Evolutionary conservation across 2,888 invertebrate genomes (phyloP).

Genomic region (Ormyrus labotus): DNA sequence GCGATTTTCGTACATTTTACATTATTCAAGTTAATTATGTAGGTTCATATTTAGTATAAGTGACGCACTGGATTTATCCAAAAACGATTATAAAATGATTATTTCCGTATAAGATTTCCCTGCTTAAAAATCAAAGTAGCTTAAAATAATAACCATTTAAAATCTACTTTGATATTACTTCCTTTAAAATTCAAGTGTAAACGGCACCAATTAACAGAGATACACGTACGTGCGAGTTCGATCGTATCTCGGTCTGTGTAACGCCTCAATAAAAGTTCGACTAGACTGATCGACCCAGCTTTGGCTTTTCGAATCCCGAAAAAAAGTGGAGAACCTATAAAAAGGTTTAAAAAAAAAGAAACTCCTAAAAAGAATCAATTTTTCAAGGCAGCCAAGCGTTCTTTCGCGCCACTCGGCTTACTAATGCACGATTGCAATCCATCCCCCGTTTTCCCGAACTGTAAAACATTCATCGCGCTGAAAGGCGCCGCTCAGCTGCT

Average conservation of each 20-base stretch:
- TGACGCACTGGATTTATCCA: too few species aligned
- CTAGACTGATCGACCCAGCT: constrained; percentile 20
- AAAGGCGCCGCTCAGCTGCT: constrained; percentile 18
- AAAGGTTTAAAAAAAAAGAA: neutral
- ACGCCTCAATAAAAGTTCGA: constrained; percentile 4
- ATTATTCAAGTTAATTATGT: too few species aligned
- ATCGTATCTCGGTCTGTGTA: neutral
- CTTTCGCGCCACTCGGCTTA: neutral
- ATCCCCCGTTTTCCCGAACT: constrained; percentile 1
- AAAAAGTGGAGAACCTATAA: neutral
- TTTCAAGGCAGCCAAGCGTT: constrained; percentile 4
- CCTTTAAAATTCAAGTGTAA: neutral
- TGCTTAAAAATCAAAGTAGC: too few species aligned
- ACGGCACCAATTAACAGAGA: neutral
- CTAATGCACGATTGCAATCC: constrained; percentile 30
- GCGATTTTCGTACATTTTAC: too few species aligned
- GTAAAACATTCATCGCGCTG: constrained; percentile 35
- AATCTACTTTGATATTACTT: too few species aligned
- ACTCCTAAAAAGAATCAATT: constrained; percentile 12
- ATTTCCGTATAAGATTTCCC: too few species aligned
- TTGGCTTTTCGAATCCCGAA: neutral
- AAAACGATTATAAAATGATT: too few species aligned
- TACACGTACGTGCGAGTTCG: neutral
- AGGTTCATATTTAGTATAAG: too few species aligned
- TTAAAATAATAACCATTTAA: too few species aligned